These are phyloP conservation scores for Trichogramma pretiosum DNA, from an alignment of 1,140 invertebrate species.

Conservation along the genomic window DNA sequence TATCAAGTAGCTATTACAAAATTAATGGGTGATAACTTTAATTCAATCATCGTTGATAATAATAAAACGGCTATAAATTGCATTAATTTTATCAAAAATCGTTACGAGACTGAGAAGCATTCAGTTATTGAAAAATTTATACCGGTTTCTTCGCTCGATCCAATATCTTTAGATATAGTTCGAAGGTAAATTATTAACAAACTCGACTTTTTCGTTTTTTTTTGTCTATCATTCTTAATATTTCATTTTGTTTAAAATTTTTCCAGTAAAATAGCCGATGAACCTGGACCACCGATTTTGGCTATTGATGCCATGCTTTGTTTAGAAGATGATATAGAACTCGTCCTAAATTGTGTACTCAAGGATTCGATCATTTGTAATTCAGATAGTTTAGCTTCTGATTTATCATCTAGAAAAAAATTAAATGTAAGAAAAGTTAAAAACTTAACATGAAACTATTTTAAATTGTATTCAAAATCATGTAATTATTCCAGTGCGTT, in stretches of 20 bases:
- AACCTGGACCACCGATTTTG: conserved; percentile 83
- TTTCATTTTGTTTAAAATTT: too few species aligned
- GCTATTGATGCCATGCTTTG: conserved; percentile 91
- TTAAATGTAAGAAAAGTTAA: conserved; percentile 1
- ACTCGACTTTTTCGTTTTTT: neutral
- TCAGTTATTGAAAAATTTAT: conserved; percentile 74
- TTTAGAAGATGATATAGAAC: conserved; percentile 76
- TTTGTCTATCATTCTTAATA: too few species aligned
- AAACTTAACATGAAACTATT: neutral
- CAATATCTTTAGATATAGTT: conserved; percentile 66
- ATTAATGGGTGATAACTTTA: conserved; percentile 90
- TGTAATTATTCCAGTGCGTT: conserved; percentile 54
- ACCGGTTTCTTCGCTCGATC: conserved; percentile 86
- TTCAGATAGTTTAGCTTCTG: neutral
- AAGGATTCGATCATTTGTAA: conserved; percentile 68
- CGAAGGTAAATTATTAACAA: conserved; percentile 27
- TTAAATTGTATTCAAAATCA: conserved; percentile 3
- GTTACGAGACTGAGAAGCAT: conserved; percentile 68
- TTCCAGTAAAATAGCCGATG: conserved; percentile 72
- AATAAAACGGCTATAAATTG: conserved; percentile 87
- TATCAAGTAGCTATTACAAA: conserved; percentile 95
- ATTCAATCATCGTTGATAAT: conserved; percentile 95
- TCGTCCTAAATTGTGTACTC: conserved; percentile 88
- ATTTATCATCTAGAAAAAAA: conserved; percentile 11
- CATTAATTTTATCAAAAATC: conserved; percentile 90